Base-by-base conservation (phyloP, 1,140 invertebrate genomes). In the Eurosta solidaginis region DNA sequence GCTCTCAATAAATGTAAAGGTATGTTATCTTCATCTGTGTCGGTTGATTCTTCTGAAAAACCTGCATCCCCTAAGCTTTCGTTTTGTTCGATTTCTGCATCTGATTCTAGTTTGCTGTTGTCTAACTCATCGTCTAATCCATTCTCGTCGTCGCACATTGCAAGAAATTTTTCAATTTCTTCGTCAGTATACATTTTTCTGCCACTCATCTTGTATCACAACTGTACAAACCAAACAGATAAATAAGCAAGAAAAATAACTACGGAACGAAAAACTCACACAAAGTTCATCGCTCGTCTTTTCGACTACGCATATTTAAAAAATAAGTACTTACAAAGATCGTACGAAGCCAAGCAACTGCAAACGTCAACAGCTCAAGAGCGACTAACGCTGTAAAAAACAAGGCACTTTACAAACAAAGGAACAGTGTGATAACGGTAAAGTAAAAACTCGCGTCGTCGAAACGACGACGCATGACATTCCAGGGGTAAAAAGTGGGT, bases 81-180 rank as follows among this genome's bases (percentile, higher is more conserved):
- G 63, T 42, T 44, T 6, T 73, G 63, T 73, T 73, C 63, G 36
- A 73, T 73, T n/a, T 36, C 63, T 20, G 33, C n/a, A 40, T 73
- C 63, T 36, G 29, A 40, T n/a, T 73, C 33, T 40, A 40, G 10
- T 73, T 73, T n/a, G n/a, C 33, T 27, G 22, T 27, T 25, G 6
- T 33, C 52, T 59, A n/a, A n/a, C n/a, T 33, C 52, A 25, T 25
- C n/a, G n/a, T 73, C 12, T 40, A 20, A 2, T 40, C n/a, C 33
- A 22, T 40, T 1, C 33, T 74, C 68, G 10, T 74, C 68, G 68
- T 74, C 68, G n/a, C 36, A 44, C 36, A 42, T 74, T 74, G 68
- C 36, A 2, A 74, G 33, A 74, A 42, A 74, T 44, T 42, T 74
- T 74, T 40, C 68, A 74, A 74, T 74, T 44, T 74, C 36, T 74